Evolutionary conservation across 2,113 vertebrate genomes (phyloP), one percentile per base, ranked within the genome.

Genomic region (Anhinga rufa): DNA sequence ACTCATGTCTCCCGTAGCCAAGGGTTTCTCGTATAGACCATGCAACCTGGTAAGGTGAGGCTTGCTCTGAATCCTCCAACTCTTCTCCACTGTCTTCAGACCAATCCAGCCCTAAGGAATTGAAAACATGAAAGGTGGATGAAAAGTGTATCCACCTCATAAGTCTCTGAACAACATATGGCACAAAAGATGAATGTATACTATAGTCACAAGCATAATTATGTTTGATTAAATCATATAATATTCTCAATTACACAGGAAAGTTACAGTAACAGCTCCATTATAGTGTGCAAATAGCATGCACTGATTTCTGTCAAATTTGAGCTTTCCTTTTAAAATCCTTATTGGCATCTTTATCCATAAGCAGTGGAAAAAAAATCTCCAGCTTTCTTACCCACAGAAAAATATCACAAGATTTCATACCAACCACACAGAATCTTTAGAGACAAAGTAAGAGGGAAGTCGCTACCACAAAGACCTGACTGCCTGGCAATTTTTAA

Each of bases 21-120:
- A 97, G 97, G 92, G 96, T 97, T 96, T 99, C 98, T 97, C 98
- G 98, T 85, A 98, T 97, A 95, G 98, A 99, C 99, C 99, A 99
- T 0, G 99, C 98, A 93, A 97, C 98, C 96, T 98, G 98, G 97
- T 98, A 98, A 52, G 98, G 98, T 38, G 98, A 98, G 71, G 98
- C 97, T 93, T 98, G 98, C 85, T 99, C 99, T 18, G 98, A 97
- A 95, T 99, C 98, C 77, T 99, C 99, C 80, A 98, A 97, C 48
- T 99, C 99, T 89, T 99, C 99, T 91, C 98, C 98, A 83, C 99
- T 99, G 96, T 99, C 99, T 97, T 99, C 99, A 88, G 99, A 99
- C 99, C 99, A 99, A 98, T 99, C 99, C 98, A 99, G 96, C 75
- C 99, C 99, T 99, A 97, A 40, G 11, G 44, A 93, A 70, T 54